phyloP scores from a whole-genome alignment of 2,888 invertebrate species.

The Drepanosiphum platanoidis region DNA sequence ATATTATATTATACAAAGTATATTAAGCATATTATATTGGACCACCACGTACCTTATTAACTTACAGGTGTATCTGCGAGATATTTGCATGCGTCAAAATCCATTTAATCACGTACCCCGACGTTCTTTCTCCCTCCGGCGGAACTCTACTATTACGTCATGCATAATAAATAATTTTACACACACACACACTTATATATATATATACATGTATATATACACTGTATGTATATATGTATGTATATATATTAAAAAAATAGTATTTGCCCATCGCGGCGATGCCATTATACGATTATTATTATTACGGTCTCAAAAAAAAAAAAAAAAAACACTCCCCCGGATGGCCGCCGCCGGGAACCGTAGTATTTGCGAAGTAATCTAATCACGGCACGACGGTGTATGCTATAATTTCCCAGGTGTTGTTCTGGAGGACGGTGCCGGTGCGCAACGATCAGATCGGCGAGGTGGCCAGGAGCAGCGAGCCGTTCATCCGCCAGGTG shows the following conservation, averaged over 20 bases:
- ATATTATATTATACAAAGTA: background rate
- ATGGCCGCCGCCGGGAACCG: background rate
- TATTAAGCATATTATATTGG: too few relatives aligned
- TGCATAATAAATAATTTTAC: background rate
- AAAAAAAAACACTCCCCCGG: background rate
- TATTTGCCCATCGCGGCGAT: background rate
- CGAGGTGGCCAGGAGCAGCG: slow-evolving; percentile 90
- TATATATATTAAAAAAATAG: too few relatives aligned
- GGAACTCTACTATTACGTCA: too few relatives aligned
- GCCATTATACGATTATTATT: background rate
- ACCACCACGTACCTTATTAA: slow-evolving; percentile 3
- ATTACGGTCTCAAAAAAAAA: too few relatives aligned
- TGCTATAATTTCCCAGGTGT: slow-evolving; percentile 70
- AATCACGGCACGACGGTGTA: background rate
- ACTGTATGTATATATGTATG: background rate
- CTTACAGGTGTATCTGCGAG: slow-evolving; percentile 21
- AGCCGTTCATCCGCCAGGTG: slow-evolving; percentile 97
- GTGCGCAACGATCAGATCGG: slow-evolving; percentile 87
- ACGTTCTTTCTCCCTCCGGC: background rate
- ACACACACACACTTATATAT: background rate
- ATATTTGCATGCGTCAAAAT: slow-evolving; percentile 28
- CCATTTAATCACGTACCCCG: background rate
- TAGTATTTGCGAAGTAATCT: background rate
- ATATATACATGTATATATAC: too few relatives aligned
- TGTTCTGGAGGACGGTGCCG: slow-evolving; percentile 95